Evolutionary conservation across 2,888 invertebrate genomes (phyloP).

Genomic region (Mongoloraphidia duomilia): DNA sequence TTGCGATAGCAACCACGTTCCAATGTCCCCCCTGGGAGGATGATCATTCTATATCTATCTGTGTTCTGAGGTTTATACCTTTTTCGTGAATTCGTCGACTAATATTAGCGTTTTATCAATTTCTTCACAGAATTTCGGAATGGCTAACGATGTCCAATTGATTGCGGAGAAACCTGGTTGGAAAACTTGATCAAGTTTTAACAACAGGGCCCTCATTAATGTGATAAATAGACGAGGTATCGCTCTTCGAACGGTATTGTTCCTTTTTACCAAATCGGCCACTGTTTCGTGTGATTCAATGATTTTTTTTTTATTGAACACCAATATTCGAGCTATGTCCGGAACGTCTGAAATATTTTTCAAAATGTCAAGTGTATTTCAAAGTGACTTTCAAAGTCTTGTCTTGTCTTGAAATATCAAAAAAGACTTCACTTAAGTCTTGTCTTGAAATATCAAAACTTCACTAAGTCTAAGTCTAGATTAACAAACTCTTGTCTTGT

Average conservation of each 20-base stretch:
- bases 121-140: conserved; percentile 43
- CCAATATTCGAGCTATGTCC: conserved; percentile 58
- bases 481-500: no score
- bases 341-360: conserved; percentile 42
- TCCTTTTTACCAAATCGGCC: conserved; percentile 44
- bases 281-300: conserved; percentile 44
- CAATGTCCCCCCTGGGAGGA: no score
- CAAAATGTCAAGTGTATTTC: no score
- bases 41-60: no score
- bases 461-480: no score
- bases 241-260: conserved; percentile 39
- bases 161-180: conserved; percentile 62
- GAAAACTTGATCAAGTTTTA: conserved; percentile 54
- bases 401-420: no score
- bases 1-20: no score
- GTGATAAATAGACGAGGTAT: conserved; percentile 57
- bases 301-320: conserved; percentile 57
- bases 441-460: no score
- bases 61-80: conserved; percentile 33
- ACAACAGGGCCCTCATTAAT: conserved; percentile 49
- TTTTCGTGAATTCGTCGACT: conserved; percentile 51
- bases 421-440: no score
- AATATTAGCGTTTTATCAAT: conserved; percentile 41
- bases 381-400: no score
- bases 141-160: conserved; percentile 70